Base-by-base conservation (phyloP, 2,888 invertebrate species). In the Volucella inflata region DNA sequence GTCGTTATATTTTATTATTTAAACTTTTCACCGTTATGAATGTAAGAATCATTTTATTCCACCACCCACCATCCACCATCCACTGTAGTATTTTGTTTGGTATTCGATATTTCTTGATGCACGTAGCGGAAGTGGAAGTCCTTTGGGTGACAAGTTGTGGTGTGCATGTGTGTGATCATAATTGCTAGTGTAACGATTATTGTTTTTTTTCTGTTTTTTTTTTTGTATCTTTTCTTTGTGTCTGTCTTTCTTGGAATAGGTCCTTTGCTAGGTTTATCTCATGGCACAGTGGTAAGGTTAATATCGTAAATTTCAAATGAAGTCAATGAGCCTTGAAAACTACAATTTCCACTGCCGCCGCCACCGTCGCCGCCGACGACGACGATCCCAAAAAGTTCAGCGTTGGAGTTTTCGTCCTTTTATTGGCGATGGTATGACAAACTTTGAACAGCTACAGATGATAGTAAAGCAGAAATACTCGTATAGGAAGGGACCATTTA, bases 1-100 rank as follows among this genome's bases (percentile, higher is more conserved):
- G 75, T 87, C 78, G 85, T 87, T 82, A 87, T 87, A 87, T 87
- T 87, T 81, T 85, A 87, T 87, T 87, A 87, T 87, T 87, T 87
- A 87, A 87, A 87, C 81, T 87, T 85, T 87, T 76, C 59, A 78
- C 83, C 87, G 78, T 78, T 84, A 71, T 67, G 72, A 76, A 76
- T 50, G 65, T 48, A 21, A n/a, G 57, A 17, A 67, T 12, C 46
- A 38, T 40, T 38, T 57, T 64, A 38, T 38, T 55, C 55, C 17
- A 11, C 50, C 30, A 4, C 14, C 40, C 55, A 62, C 16, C 17
- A 21, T 44, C 36, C 51, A 10, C 12, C 11, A 8, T 14, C 44
- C 46, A 16, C 8, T 64, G 14, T 44, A 30, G 30, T 30, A 30
- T 30, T 30, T 14, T 75, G 51, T 64, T 38, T 75, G 70, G 48